A percentile compares a stretch with the other conserved stretches of the same genome.
Conservation (phyloP, 2,113 vertebrate genomes). For the Myiozetetes cayanensis region DNA sequence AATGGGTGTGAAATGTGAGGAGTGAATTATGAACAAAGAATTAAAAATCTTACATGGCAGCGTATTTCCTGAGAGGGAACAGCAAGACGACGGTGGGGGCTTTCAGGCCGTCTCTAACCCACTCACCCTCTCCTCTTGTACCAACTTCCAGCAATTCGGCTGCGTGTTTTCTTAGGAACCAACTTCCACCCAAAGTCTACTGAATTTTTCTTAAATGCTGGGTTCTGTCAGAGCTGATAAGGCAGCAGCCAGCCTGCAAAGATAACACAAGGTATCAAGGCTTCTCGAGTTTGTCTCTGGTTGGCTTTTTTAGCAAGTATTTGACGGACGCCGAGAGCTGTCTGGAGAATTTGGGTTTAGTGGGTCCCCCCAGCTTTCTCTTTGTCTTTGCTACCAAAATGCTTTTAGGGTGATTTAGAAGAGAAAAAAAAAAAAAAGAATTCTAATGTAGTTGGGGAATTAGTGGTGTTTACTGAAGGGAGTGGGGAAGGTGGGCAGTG, state of each 20-base stretch:
- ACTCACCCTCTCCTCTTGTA: neutral
- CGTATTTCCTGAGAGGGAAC: neutral
- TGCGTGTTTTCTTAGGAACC: neutral
- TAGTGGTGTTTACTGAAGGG: neutral
- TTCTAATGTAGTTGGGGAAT: neutral
- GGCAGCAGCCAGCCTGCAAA: constrained; percentile 35
- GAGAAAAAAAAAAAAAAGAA: neutral
- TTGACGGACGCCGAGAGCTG: neutral
- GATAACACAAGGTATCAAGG: neutral
- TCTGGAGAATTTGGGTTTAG: neutral
- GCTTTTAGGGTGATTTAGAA: neutral
- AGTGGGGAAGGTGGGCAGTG: neutral
- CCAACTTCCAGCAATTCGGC: neutral
- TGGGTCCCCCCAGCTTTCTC: neutral
- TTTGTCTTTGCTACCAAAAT: neutral
- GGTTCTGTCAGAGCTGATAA: constrained; percentile 55
- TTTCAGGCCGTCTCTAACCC: neutral
- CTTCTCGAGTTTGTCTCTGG: constrained; percentile 31
- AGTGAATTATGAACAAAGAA: constrained; percentile 18
- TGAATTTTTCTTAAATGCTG: neutral
- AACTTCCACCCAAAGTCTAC: constrained; percentile 19
- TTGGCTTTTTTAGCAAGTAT: constrained; percentile 30
- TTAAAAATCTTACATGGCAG: neutral
- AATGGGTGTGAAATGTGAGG: neutral
- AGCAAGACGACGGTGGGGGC: fast-evolving